phyloP scores from a whole-genome alignment of 2,797 vertebrate species.

The Acrossocheilus fasciatus region DNA sequence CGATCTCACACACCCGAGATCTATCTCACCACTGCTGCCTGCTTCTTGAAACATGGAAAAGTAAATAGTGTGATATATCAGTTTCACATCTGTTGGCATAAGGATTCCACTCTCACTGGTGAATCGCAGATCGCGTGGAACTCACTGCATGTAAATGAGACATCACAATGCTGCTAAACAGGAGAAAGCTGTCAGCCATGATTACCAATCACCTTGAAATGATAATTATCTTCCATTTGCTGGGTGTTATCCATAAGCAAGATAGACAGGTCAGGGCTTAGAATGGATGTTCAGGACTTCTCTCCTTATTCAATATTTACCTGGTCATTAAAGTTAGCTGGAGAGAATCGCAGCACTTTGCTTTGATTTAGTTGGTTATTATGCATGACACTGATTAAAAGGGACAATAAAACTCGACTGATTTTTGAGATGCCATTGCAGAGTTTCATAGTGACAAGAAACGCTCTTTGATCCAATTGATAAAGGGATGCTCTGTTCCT shows the following conservation, averaged over 20 bases:
- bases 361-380: slow-evolving; percentile 26
- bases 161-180: slow-evolving; percentile 43
- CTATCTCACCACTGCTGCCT: slow-evolving; percentile 22
- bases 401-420: slow-evolving; percentile 3
- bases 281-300: slow-evolving; percentile 43
- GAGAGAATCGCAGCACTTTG: slow-evolving; percentile 7
- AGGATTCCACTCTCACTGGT: slow-evolving; percentile 30
- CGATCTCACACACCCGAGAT: slow-evolving; percentile 23
- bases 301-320: slow-evolving; percentile 48
- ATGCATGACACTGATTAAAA: slow-evolving; percentile 13
- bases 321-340: slow-evolving; percentile 44
- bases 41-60: neutral
- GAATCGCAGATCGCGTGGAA: slow-evolving; percentile 24
- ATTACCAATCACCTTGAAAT: slow-evolving; percentile 57
- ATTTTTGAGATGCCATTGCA: slow-evolving; percentile 7
- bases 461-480: slow-evolving; percentile 5
- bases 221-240: slow-evolving; percentile 59
- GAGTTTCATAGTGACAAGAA: slow-evolving; percentile 9
- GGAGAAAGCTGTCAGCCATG: slow-evolving; percentile 54
- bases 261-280: slow-evolving; percentile 51
- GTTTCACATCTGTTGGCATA: slow-evolving; percentile 24
- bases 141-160: slow-evolving; percentile 52
- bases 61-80: slow-evolving; percentile 44
- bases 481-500: neutral
- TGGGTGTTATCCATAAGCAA: slow-evolving; percentile 47